A percentile compares a stretch with the other conserved stretches of the same genome.
Conservation (phyloP, 2,113 vertebrate genomes). For the Mirounga angustirostris region DNA sequence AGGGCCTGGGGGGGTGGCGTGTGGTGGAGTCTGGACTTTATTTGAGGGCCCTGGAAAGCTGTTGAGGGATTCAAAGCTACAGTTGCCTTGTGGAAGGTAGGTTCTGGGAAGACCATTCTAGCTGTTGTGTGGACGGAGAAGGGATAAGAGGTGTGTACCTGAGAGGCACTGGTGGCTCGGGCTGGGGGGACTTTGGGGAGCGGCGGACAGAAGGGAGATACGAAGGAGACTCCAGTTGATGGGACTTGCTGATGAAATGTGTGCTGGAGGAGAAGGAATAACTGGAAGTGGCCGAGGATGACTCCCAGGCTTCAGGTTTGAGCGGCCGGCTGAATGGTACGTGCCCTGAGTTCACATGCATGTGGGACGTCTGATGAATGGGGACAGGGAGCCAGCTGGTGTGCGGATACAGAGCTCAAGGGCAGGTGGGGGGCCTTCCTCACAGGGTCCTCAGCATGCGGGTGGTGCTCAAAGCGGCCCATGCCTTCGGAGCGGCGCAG, state of each 20-base stretch:
- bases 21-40: background rate
- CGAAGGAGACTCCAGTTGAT: accelerated
- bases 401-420: background rate
- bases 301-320: background rate
- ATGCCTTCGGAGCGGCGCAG: accelerated
- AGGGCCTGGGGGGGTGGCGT: accelerated
- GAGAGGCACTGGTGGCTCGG: background rate
- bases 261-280: background rate
- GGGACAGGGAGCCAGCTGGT: accelerated
- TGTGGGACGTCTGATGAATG: background rate
- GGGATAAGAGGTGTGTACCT: accelerated
- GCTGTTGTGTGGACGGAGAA: background rate
- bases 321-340: accelerated
- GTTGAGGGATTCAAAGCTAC: background rate
- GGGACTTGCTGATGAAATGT: background rate
- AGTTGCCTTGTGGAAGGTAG: accelerated
- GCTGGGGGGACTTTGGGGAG: accelerated
- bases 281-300: accelerated
- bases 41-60: background rate
- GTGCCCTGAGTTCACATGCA: too few species aligned
- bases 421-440: background rate
- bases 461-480: background rate
- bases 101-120: background rate
- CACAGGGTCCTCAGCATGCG: accelerated
- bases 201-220: accelerated